Evolutionary conservation across 2,888 invertebrate species (phyloP).

Genomic region (Eurois occulta): DNA sequence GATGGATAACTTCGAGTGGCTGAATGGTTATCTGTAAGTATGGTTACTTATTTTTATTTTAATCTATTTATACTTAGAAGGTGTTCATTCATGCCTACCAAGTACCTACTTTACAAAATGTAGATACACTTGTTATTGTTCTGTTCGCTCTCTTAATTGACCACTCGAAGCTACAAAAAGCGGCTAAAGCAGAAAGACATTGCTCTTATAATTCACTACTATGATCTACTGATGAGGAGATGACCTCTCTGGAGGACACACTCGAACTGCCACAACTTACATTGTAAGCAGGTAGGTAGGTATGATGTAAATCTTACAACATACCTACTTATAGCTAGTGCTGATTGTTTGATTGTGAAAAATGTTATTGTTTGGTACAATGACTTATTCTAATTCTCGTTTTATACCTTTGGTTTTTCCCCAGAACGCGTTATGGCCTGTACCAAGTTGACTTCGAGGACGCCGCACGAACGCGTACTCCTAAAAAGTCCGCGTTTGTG

Average conservation of each 20-base stretch:
- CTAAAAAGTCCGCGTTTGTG: constrained; percentile 91
- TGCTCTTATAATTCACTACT: no score
- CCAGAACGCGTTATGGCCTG: constrained; percentile 91
- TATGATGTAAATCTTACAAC: no score
- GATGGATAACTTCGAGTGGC: constrained; percentile 93
- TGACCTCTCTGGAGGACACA: no score
- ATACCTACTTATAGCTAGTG: no score
- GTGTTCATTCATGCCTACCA: not conserved
- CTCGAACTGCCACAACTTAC: no score
- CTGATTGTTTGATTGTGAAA: no score
- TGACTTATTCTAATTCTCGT: not conserved
- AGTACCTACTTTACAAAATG: not conserved
- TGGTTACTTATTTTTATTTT: not conserved
- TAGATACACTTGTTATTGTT: not conserved
- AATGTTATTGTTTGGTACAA: not conserved
- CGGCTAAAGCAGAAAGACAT: no score
- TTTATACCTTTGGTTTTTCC: not conserved
- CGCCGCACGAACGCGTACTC: constrained; percentile 90
- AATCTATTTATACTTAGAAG: no score
- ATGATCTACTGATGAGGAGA: no score
- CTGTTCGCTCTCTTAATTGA: no score
- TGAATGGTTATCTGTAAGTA: constrained; percentile 77
- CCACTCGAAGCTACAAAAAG: no score
- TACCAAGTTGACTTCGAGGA: constrained; percentile 92
- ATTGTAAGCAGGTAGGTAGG: no score